A percentile compares a stretch with the other conserved stretches of the same genome.
These are phyloP conservation scores for Mobula birostris DNA, from an alignment of 2,113 vertebrate genomes.

Conservation along the genomic window DNA sequence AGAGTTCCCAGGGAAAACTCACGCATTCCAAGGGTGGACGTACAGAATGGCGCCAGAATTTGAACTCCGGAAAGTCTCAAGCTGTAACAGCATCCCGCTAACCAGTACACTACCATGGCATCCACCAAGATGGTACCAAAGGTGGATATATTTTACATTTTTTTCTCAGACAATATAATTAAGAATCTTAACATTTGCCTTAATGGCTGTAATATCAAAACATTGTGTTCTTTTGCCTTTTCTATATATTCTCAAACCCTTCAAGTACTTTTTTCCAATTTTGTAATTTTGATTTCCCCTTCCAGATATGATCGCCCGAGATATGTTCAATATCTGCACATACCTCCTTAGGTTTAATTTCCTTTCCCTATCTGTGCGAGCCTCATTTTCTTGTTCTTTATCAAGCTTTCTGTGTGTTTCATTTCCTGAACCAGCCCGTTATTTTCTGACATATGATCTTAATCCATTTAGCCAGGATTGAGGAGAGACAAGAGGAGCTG, in stretches of 20 bases:
- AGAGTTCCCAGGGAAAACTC: too few species aligned
- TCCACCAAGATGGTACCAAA: too few species aligned
- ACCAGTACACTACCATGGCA: too few species aligned
- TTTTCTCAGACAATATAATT: neutral
- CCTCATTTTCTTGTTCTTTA: neutral
- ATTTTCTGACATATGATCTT: neutral
- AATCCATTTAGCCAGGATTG: neutral
- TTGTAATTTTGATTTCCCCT: neutral
- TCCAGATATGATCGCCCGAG: neutral
- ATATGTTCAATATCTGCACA: neutral
- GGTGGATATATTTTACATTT: too few species aligned
- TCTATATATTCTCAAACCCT: neutral
- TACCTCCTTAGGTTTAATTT: neutral
- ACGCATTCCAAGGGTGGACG: too few species aligned
- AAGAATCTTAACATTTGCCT: neutral
- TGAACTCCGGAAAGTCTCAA: too few species aligned
- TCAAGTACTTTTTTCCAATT: neutral
- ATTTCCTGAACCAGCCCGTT: neutral
- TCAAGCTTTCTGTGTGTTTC: neutral
- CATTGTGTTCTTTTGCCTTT: neutral
- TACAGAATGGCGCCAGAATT: too few species aligned
- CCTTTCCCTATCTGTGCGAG: neutral
- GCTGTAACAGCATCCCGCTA: too few species aligned
- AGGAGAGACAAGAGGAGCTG: neutral
- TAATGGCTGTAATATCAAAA: neutral